Evolutionary conservation across 2,797 vertebrate genomes (phyloP).

Genomic region (Sebastes paucispinis): DNA sequence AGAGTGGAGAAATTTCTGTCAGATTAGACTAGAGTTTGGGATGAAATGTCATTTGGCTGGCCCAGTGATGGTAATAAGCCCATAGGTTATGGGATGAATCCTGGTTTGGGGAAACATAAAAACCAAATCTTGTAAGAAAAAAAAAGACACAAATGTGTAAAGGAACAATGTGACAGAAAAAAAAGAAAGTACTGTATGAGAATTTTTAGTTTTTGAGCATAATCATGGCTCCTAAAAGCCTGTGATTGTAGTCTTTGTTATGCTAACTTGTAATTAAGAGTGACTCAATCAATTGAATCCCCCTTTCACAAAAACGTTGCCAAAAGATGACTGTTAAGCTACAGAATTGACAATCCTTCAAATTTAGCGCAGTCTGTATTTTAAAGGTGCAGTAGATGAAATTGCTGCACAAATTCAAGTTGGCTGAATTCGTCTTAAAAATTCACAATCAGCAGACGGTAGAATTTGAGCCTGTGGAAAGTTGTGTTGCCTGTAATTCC

Average conservation of each 20-base stretch:
- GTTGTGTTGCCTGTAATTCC: neutral
- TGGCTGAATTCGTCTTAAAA: neutral
- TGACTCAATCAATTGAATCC: slow-evolving; percentile 1
- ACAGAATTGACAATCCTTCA: slow-evolving; percentile 54
- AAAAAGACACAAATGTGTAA: neutral
- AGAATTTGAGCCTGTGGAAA: neutral
- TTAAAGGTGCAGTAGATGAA: neutral
- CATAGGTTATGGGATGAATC: slow-evolving; percentile 8
- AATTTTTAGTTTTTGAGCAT: slow-evolving; percentile 24
- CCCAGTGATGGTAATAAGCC: slow-evolving; percentile 74
- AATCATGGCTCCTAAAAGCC: slow-evolving; percentile 21
- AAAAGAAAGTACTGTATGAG: neutral
- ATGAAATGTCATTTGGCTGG: slow-evolving; percentile 81
- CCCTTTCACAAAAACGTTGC: neutral
- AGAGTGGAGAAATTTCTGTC: slow-evolving; percentile 6
- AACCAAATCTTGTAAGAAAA: slow-evolving; percentile 59
- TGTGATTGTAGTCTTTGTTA: slow-evolving; percentile 16
- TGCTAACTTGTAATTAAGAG: slow-evolving; percentile 5
- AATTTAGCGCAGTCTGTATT: neutral
- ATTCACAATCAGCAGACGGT: neutral
- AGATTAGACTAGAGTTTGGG: slow-evolving; percentile 44
- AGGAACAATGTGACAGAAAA: slow-evolving; percentile 14
- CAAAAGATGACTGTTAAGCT: slow-evolving; percentile 1
- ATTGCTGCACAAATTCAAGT: neutral
- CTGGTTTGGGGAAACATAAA: slow-evolving; percentile 44